phyloP scores from a whole-genome alignment of 2,113 vertebrate genomes.

The Pterocles gutturalis region DNA sequence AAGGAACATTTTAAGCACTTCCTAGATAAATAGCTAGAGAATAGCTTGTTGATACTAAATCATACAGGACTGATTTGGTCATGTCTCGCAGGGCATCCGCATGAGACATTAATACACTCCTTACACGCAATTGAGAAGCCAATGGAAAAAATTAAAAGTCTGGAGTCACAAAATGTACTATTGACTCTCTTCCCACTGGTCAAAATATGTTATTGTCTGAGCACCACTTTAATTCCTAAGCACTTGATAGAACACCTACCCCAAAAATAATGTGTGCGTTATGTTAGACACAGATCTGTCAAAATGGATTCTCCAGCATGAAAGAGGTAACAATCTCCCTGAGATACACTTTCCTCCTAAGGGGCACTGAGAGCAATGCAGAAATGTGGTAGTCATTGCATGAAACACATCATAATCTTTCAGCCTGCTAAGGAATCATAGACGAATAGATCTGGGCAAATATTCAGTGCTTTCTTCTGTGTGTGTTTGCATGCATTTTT shows the following conservation, averaged over 20 bases:
- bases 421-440: not conserved
- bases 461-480: not conserved
- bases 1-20: not conserved
- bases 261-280: not conserved
- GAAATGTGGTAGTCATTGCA: not conserved
- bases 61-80: not conserved
- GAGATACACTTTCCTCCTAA: not conserved
- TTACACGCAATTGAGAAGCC: not conserved
- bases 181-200: not conserved
- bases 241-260: not conserved
- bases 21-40: not conserved
- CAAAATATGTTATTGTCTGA: not conserved
- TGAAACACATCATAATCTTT: not conserved
- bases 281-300: not conserved
- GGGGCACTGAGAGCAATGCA: not conserved
- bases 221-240: not conserved
- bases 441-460: not conserved
- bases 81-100: not conserved
- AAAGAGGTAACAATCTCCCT: not conserved
- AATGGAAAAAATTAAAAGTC: not conserved
- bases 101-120: not conserved
- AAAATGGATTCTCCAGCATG: not conserved
- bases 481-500: not conserved
- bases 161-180: not conserved
- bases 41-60: not conserved